Evolutionary conservation across 2,113 vertebrate genomes (phyloP).

Genomic region (Junco hyemalis): DNA sequence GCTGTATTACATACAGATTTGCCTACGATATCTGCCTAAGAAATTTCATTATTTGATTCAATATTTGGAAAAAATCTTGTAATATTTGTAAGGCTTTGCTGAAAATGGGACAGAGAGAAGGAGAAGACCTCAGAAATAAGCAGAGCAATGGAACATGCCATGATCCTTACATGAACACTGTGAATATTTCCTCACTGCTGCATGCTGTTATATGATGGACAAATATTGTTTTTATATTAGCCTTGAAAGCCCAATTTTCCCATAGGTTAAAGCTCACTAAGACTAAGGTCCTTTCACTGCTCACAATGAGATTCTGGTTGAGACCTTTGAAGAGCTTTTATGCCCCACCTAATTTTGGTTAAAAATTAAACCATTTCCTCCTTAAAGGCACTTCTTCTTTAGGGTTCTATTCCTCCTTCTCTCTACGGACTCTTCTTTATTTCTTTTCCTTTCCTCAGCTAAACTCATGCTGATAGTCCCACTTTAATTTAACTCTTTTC

Average conservation of each 20-base stretch:
- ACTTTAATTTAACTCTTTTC: neutral
- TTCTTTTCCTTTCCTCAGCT: neutral
- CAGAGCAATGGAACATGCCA: neutral
- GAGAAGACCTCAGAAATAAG: neutral
- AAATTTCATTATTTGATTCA: neutral
- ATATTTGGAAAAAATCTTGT: neutral
- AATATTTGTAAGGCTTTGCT: neutral
- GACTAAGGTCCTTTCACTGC: neutral
- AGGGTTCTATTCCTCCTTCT: neutral
- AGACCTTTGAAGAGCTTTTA: neutral
- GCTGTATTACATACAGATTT: neutral
- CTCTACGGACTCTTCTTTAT: neutral
- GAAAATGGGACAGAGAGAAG: neutral
- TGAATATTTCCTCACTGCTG: neutral
- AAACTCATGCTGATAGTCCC: neutral
- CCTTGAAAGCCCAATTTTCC: neutral
- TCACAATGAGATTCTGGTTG: neutral
- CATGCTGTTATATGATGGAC: neutral
- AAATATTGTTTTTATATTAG: neutral
- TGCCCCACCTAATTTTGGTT: neutral
- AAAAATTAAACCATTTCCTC: neutral
- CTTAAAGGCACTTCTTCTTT: neutral
- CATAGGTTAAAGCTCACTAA: neutral
- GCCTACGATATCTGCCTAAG: neutral
- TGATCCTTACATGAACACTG: neutral